Evolutionary conservation across 2,113 vertebrate species (phyloP).

Genomic region (Brachyistius frenatus): DNA sequence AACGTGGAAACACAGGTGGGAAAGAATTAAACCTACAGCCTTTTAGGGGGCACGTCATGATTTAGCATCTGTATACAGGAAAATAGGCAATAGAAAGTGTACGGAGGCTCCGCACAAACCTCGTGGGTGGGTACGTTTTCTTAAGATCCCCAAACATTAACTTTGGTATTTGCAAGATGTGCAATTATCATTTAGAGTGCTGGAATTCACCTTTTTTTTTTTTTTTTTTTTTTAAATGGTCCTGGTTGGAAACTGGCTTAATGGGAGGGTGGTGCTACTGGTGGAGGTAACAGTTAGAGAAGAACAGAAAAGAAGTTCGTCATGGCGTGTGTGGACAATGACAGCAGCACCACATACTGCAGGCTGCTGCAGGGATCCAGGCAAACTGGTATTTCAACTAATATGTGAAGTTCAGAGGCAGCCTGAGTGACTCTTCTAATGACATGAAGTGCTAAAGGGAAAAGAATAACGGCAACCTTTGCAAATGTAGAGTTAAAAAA

Average conservation of each 20-base stretch:
- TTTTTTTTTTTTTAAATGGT: neutral
- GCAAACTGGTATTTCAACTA: constrained; percentile 10
- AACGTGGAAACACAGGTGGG: constrained; percentile 1
- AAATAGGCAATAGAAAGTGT: constrained; percentile 8
- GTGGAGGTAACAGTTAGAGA: constrained; percentile 17
- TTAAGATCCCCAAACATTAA: neutral
- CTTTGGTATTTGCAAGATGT: constrained; percentile 11
- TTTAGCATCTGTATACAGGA: constrained; percentile 3
- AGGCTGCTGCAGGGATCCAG: neutral
- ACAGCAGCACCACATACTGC: neutral
- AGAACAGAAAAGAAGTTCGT: neutral
- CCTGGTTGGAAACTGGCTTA: constrained; percentile 1
- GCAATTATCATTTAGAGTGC: constrained; percentile 33
- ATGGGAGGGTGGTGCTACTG: constrained; percentile 7
- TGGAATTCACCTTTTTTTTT: constrained; percentile 26
- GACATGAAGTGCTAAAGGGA: neutral
- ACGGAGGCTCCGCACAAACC: neutral
- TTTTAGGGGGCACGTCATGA: neutral
- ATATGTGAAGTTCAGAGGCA: constrained; percentile 12
- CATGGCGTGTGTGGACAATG: constrained; percentile 7
- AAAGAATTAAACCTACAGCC: constrained; percentile 4
- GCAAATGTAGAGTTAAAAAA: neutral
- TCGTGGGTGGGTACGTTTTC: neutral
- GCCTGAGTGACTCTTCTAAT: neutral
- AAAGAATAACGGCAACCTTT: neutral